Evolutionary conservation across 2,113 vertebrate genomes (phyloP), one percentile per base, ranked within the genome.

Genomic region (Rhodinocichla rosea): DNA sequence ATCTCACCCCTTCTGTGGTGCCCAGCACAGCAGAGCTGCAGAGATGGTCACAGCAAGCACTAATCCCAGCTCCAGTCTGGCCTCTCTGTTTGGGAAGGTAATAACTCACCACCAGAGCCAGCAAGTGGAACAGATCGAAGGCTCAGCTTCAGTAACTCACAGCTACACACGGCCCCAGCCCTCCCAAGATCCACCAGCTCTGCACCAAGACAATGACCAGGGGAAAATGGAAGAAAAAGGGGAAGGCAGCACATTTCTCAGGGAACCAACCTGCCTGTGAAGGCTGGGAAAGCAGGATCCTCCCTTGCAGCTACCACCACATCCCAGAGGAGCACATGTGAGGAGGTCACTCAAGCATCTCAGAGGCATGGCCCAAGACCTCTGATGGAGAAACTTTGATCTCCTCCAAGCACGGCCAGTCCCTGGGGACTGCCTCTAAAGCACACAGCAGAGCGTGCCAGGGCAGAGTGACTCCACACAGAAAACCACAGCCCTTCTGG

Each of bases 81-180:
- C 44, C 47, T 62, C 62, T 64, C 56, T 56, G 23, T 59, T 78
- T 59, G 39, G 47, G 24, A 78, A 68, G 56, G 79, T 5, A 20
- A 21, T 24, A 70, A 47, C 53, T 73, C 33, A 39, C 19, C n/a
- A 26, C 50, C 23, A 87, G 47, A 74, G 62, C 16, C 73, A 87
- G 73, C 69, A 91, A 80, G 35, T 16, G 7, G 53, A 95, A 89
- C 26, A 8, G 23, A 92, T 64, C 59, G 69, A 67, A 73, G 80
- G 42, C 39, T 85, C 0, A 0, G 33, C 44, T 57, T 69, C 67
- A 45, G 1, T 67, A 50, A 71, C 17, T 45, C 59, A 52, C 22
- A 40, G 73, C 44, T 60, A 45, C 2, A 0, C 9, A 44, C 0
- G 0, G 50, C 22, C 40, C 17, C 52, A 60, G 53, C 6, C 16